Evolutionary conservation across 2,113 vertebrate species (phyloP).

Genomic region (Anoura caudifer): DNA sequence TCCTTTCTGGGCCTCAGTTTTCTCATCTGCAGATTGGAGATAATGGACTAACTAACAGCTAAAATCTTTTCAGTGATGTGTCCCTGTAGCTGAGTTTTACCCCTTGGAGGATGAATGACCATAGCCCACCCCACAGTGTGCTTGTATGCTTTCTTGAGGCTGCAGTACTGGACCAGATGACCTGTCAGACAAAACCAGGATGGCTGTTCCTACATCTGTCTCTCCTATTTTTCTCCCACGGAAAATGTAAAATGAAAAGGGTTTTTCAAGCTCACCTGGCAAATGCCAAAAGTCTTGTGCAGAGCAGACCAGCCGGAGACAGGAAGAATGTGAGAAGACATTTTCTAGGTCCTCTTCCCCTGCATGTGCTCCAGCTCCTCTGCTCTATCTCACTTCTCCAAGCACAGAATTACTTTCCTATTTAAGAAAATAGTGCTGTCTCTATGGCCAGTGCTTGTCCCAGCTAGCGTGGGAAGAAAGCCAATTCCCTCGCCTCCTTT

Average conservation of each 20-base stretch:
- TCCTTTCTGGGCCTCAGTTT: not conserved
- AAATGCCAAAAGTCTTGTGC: not conserved
- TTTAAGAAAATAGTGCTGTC: constrained; percentile 5
- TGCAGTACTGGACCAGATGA: not conserved
- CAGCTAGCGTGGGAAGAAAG: not conserved
- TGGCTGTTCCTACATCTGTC: not conserved
- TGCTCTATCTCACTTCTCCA: constrained; percentile 11
- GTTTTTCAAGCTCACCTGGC: not conserved
- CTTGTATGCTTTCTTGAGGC: not conserved
- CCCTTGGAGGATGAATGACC: not conserved
- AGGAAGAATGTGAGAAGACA: not conserved
- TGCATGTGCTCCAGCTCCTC: not conserved
- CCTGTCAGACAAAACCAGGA: not conserved
- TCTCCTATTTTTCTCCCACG: not conserved
- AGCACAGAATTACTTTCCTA: constrained; percentile 10
- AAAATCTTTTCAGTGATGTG: not conserved
- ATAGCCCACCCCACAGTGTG: not conserved
- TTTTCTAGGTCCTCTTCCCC: not conserved
- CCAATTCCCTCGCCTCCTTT: not conserved
- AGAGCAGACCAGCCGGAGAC: not conserved
- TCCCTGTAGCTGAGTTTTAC: not conserved
- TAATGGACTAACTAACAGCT: not conserved
- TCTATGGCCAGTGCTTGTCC: not conserved
- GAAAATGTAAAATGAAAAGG: not conserved
- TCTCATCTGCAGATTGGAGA: not conserved